phyloP scores from a whole-genome alignment of 2,888 invertebrate genomes.

The Petrophora chlorosata region DNA sequence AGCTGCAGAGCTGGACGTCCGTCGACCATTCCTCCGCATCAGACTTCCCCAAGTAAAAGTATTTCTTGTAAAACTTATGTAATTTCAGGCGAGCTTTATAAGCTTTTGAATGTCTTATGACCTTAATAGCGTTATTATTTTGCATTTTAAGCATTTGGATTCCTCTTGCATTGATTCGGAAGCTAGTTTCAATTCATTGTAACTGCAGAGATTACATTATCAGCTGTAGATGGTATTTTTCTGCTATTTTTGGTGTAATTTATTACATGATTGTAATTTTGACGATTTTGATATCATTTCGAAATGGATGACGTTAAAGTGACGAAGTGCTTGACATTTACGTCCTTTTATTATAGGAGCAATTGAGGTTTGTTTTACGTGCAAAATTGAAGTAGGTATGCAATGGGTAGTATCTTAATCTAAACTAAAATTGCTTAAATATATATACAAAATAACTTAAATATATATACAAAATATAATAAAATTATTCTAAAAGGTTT shows the following conservation, averaged over 20 bases:
- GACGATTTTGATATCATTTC: slow-evolving; percentile 23
- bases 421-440: no score
- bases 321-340: background rate
- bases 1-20: slow-evolving; percentile 25
- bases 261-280: slow-evolving; percentile 19
- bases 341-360: background rate
- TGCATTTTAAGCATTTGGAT: no score
- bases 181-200: no score
- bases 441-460: no score
- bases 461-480: no score
- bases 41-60: background rate
- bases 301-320: background rate
- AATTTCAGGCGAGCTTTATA: slow-evolving; percentile 4
- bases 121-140: background rate
- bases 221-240: slow-evolving; percentile 8
- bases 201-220: no score
- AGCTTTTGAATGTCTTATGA: background rate
- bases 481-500: no score
- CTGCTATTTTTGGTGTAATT: background rate
- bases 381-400: background rate
- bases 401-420: no score
- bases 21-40: slow-evolving; percentile 12
- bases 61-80: slow-evolving; percentile 7
- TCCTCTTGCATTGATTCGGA: no score
- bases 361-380: background rate